Conservation (phyloP, 2,888 invertebrate species). For the Brassicogethes aeneus region DNA sequence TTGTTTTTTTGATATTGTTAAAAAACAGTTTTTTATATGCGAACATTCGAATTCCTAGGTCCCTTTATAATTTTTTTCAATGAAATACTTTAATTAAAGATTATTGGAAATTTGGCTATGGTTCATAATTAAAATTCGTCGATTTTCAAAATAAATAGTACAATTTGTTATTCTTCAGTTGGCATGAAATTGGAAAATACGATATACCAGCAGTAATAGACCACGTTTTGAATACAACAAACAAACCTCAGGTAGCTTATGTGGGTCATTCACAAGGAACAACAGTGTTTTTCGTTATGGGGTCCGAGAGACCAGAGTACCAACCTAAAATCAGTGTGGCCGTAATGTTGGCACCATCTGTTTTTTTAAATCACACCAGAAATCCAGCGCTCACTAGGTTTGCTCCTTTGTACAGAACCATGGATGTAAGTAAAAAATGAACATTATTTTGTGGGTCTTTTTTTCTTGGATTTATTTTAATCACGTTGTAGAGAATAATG, state of each 20-base stretch:
- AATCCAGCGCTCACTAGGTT: neutral
- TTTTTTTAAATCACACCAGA: neutral
- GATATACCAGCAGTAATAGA: conserved; percentile 75
- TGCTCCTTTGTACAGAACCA: neutral
- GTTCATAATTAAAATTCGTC: too few relatives aligned
- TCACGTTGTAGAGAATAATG: too few relatives aligned
- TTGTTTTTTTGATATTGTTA: too few relatives aligned
- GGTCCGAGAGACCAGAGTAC: conserved; percentile 50
- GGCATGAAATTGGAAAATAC: conserved; percentile 67
- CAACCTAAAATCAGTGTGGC: conserved; percentile 53
- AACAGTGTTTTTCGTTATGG: conserved; percentile 54
- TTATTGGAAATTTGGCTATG: too few relatives aligned
- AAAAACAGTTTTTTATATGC: too few relatives aligned
- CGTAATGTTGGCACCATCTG: conserved; percentile 51
- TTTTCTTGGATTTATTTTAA: too few relatives aligned
- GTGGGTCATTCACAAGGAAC: conserved; percentile 71
- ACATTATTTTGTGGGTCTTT: neutral
- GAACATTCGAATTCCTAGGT: too few relatives aligned
- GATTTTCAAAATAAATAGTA: too few relatives aligned
- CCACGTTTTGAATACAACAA: conserved; percentile 48
- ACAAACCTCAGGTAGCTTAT: conserved; percentile 53
- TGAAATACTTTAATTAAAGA: too few relatives aligned
- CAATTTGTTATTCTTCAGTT: conserved; percentile 49
- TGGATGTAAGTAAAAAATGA: conserved; percentile 1
- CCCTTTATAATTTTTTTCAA: too few relatives aligned